phyloP scores from a whole-genome alignment of 2,797 vertebrate genomes.

The Rallus crepitans region DNA sequence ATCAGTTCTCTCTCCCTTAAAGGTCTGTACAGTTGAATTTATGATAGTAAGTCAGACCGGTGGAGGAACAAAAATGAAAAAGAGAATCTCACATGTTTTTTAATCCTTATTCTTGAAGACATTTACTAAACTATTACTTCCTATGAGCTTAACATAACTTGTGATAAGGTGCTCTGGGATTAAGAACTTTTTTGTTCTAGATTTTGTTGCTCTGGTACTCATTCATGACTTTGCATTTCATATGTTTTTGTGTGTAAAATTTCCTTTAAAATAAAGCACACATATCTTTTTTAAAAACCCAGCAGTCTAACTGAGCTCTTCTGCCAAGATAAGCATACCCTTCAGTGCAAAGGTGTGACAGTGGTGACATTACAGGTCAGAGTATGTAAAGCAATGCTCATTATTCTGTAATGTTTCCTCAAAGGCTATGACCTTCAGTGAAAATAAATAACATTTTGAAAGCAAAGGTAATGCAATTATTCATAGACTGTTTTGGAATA shows the following conservation, averaged over 20 bases:
- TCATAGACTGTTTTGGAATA: slow-evolving; percentile 52
- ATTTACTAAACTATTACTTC: neutral
- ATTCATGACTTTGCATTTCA: neutral
- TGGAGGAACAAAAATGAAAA: neutral
- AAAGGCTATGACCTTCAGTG: slow-evolving; percentile 60
- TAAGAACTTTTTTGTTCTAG: neutral
- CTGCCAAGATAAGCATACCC: neutral
- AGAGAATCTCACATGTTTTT: neutral
- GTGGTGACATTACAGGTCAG: slow-evolving; percentile 44
- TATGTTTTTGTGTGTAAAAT: neutral
- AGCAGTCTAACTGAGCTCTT: neutral
- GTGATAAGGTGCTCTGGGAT: neutral
- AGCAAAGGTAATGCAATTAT: slow-evolving; percentile 70
- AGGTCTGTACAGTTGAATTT: neutral
- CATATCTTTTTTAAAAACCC: neutral
- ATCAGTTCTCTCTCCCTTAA: neutral
- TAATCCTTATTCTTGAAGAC: neutral
- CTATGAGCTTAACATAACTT: neutral
- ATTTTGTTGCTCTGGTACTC: neutral
- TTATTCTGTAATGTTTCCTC: slow-evolving; percentile 71
- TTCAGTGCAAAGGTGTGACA: slow-evolving; percentile 54
- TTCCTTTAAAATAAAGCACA: neutral
- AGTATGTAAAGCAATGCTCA: slow-evolving; percentile 67
- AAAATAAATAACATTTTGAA: slow-evolving; percentile 72
- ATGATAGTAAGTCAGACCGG: neutral